Base-by-base conservation (phyloP, 2,113 vertebrate species). In the Urocitellus parryii region DNA sequence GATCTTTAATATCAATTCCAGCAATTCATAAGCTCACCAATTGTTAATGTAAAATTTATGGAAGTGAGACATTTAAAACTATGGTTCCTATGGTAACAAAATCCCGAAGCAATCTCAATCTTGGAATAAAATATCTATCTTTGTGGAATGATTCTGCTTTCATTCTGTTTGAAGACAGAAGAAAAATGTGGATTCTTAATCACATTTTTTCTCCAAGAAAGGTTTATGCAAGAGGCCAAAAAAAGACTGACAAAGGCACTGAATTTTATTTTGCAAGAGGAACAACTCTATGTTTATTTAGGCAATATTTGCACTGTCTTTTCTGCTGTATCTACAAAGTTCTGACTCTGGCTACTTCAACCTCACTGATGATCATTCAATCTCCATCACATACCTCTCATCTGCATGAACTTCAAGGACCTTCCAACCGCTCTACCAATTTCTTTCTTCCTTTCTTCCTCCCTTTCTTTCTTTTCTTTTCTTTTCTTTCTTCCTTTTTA, bases 41-140 rank as follows among this genome's bases (percentile, higher is more conserved):
- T 63, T 90, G 24, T 86, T 80, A 79, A 97, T 95, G 94, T 88
- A 96, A 82, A 94, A 73, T 80, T 65, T 87, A 58, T 61, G 37
- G 3, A 83, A 96, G 53, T 73, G 32, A 92, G 65, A 76, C 20
- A 65, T 82, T 96, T 93, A 70, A 78, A 45, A 65, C 24, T 16
- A 37, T 9, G 14, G 25, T 58, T 92, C 32, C 29, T 79, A 16
- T 70, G 34, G 58, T 81, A 92, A 89, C 12, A 93, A 65, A 92
- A 53, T 32, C n/a, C 51, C 29, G 72, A 65, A 74, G 18, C 14
- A 78, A 92, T 72, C 14, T 86, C 11, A 78, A 58, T 87, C 29
- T 68, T 89, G 18, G 13, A 82, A 85, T 78, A 45, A 80, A 88
- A 78, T 61, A 76, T 25, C 34, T 61, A n/a, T 88, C 42, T 48